phyloP scores from a whole-genome alignment of 2,888 invertebrate genomes.

The Melitaea athalia region DNA sequence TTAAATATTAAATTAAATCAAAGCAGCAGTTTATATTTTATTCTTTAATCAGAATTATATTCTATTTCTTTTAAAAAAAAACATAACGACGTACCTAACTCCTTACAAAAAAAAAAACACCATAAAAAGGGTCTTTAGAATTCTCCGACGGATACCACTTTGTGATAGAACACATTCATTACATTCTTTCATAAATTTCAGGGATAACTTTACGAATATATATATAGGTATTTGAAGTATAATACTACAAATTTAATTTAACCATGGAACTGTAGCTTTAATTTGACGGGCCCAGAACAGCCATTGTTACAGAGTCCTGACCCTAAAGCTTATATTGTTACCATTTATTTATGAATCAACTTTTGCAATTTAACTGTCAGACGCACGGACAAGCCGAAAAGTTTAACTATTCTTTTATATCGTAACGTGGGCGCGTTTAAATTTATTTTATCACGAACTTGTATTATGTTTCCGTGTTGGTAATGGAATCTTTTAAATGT shows the following conservation, averaged over 20 bases:
- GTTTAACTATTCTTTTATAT: slow-evolving; percentile 18
- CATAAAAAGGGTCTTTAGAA: neutral
- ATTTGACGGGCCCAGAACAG: slow-evolving; percentile 23
- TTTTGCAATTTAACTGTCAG: slow-evolving; percentile 74
- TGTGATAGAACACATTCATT: no score
- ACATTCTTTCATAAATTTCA: no score
- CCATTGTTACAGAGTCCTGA: slow-evolving; percentile 21
- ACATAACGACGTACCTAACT: no score
- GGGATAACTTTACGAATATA: no score
- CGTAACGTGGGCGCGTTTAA: neutral
- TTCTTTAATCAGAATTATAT: no score
- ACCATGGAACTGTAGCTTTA: slow-evolving; percentile 20
- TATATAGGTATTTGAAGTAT: neutral
- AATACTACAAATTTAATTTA: slow-evolving; percentile 8
- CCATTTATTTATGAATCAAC: slow-evolving; percentile 79
- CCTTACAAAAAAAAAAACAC: no score
- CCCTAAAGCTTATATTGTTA: slow-evolving; percentile 59
- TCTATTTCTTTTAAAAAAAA: no score
- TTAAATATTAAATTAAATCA: no score
- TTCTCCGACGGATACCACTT: no score
- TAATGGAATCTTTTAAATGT: neutral
- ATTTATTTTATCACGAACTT: slow-evolving; percentile 1
- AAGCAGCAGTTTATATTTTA: no score
- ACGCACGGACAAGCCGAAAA: slow-evolving; percentile 43
- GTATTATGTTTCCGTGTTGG: neutral